Base-by-base conservation (phyloP, 2,113 vertebrate genomes). In the Centropus bengalensis region DNA sequence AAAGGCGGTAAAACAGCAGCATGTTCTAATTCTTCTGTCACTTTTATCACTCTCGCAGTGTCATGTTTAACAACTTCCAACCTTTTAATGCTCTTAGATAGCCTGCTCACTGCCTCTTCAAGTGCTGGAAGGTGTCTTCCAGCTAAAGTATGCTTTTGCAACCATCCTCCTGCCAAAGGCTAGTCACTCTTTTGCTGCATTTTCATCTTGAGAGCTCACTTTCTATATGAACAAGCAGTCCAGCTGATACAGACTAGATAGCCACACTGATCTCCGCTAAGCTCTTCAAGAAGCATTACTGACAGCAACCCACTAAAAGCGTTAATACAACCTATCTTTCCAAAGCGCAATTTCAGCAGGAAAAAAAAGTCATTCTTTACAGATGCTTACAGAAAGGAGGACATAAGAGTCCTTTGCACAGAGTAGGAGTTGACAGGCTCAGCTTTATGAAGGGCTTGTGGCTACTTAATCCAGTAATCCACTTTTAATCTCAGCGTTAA, bases 401-500 rank as follows among this genome's bases (percentile, higher is more conserved):
- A 91, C 26, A 67, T 42, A 93, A 91, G 71, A 74, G 62, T 38
- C 42, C 30, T 81, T 75, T 49, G 22, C 71, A 22, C 18, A 44
- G 26, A 71, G 60, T 45, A 89, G 87, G 55, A 93, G 52, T 56
- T 51, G 11, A 88, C 51, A 95, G 76, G 83, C 59, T 92, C 30
- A 8, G 56, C 78, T 87, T 93, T 80, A 82, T 66, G 68, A 80
- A 85, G 79, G 81, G 93, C 89, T 88, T 0, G 6, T 71, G 84
- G 30, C 58, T 85, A 60, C 67, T 91, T 88, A 96, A 92, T 27
- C 93, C 75, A 77, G 82, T 93, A 96, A 96, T 88, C 88, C 51
- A 94, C 52, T 88, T 94, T 88, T 86, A 96, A 95, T 69, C 79
- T 91, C 85, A 85, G 83, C 9, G 63, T 92, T 91, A 79, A 71